These are phyloP conservation scores for Micropoecilia bifurca DNA, from an alignment of 2,797 vertebrate species.

Conservation along the genomic window DNA sequence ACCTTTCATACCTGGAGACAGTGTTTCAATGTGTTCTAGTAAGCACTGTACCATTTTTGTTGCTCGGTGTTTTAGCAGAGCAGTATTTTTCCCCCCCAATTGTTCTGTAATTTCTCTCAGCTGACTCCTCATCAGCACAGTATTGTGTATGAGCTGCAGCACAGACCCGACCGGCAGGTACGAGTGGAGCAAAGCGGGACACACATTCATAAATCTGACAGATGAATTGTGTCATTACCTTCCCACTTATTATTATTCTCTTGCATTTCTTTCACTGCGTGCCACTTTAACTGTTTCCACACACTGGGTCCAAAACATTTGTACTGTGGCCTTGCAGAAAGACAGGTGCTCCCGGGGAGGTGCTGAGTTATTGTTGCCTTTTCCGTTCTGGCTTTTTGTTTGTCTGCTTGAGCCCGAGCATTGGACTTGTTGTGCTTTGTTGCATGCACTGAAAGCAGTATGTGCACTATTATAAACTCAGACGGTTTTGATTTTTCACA, in stretches of 20 bases:
- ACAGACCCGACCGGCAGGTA: slow-evolving; percentile 52
- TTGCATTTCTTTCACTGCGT: slow-evolving; percentile 55
- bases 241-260: slow-evolving; percentile 73
- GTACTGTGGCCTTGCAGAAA: slow-evolving; percentile 61
- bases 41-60: not conserved
- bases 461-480: not conserved
- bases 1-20: not conserved
- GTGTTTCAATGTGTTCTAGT: not conserved
- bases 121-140: slow-evolving; percentile 62
- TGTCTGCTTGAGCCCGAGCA: slow-evolving; percentile 34
- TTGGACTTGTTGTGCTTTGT: slow-evolving; percentile 38
- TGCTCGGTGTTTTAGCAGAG: slow-evolving; percentile 1
- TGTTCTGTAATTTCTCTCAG: slow-evolving; percentile 53
- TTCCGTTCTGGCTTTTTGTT: slow-evolving; percentile 46
- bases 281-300: slow-evolving; percentile 47
- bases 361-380: slow-evolving; percentile 45
- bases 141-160: slow-evolving; percentile 33
- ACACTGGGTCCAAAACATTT: slow-evolving; percentile 58
- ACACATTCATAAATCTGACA: slow-evolving; percentile 57
- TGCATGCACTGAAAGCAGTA: slow-evolving; percentile 1
- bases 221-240: slow-evolving; percentile 74
- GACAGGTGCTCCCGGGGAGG: slow-evolving; percentile 62
- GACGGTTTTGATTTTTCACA: not conserved
- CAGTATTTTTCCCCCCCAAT: slow-evolving; percentile 30
- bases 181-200: slow-evolving; percentile 9